These are phyloP conservation scores for Ormyrus nitidulus DNA, from an alignment of 2,888 invertebrate genomes.

Conservation along the genomic window DNA sequence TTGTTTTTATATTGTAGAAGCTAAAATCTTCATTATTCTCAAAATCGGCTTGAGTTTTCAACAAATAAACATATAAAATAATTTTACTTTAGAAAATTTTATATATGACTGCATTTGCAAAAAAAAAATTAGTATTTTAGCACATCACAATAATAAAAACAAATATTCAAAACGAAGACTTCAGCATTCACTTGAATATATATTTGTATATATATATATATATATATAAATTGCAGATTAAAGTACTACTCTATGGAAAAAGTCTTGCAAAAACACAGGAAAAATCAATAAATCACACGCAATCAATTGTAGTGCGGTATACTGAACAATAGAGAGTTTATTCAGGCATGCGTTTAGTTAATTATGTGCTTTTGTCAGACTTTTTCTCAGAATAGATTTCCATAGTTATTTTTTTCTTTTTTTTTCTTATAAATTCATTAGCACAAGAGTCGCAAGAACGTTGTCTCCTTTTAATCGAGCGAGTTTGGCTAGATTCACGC, in stretches of 20 bases:
- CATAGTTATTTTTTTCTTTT: constrained; percentile 23
- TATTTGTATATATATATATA: constrained; percentile 36
- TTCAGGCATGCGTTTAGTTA: constrained; percentile 26
- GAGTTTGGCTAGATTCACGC: constrained; percentile 30
- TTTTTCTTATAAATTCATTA: constrained; percentile 36
- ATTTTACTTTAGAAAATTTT: neutral
- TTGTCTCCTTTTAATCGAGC: constrained; percentile 11
- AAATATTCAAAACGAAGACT: constrained; percentile 31
- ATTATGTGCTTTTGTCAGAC: constrained; percentile 51
- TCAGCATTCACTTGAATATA: constrained; percentile 44
- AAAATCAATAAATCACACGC: constrained; percentile 16
- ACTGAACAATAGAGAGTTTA: constrained; percentile 29
- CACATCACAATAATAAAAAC: constrained; percentile 20
- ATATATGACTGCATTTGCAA: constrained; percentile 15
- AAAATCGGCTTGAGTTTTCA: neutral
- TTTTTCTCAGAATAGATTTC: constrained; percentile 50
- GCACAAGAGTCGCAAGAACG: constrained; percentile 28
- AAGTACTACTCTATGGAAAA: constrained; percentile 54
- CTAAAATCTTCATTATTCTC: no score
- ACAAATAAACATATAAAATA: neutral
- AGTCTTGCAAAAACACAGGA: constrained; percentile 48
- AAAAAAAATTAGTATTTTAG: neutral
- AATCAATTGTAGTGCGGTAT: constrained; percentile 10
- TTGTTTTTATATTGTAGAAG: no score
- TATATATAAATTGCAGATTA: constrained; percentile 48